Evolutionary conservation across 53 echinoderm and acorn worm species (phyloP), one percentile per base, ranked within the genome.

Genomic region (Mesocentrotus franciscanus): DNA sequence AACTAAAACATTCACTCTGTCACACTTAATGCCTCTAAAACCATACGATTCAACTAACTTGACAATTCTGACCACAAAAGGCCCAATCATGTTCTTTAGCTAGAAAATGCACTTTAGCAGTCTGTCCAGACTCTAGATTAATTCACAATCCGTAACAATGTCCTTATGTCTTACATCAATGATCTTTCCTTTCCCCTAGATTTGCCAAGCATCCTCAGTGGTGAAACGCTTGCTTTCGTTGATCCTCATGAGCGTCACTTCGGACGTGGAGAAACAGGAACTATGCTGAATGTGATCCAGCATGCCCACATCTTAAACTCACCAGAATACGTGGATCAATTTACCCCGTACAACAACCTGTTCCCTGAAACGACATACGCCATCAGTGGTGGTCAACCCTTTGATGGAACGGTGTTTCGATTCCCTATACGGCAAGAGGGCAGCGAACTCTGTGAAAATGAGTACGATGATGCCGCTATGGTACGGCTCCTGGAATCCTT

Each of bases 401-500:
- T 98, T 76, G 83, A 97, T 26, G 99, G 99, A n/a, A 97, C 99
- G 2, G 24, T 99, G 29, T 98, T 99, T 56, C 97, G 99, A 15
- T 99, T 99, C 60, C 99, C 99, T 4, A 74, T 99, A 42, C 96
- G 99, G 27, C 89, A 26, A 49, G 42, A 56, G 16, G 36, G 95
- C 0, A 96, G 97, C 35, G n/a, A 33, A 22, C 61, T 99, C 66
- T 97, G 96, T 30, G 95, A 75, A 15, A 96, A 90, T 61, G 95
- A 96, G 9, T 97, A 96, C 34, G 87, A 49, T 33, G 96, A 96
- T 74, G 79, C 95, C 2, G 92, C 96, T 30, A 95, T 97, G 55
- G 89, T 84, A 9, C 64, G 78, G 15, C 94, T 98, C 8, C 91
- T 97, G 10, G 78, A 95, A 16, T 96, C 97, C 55, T 99, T 97